Conservation (phyloP, 2,888 invertebrate genomes). For the Cantharis flavilabris region DNA sequence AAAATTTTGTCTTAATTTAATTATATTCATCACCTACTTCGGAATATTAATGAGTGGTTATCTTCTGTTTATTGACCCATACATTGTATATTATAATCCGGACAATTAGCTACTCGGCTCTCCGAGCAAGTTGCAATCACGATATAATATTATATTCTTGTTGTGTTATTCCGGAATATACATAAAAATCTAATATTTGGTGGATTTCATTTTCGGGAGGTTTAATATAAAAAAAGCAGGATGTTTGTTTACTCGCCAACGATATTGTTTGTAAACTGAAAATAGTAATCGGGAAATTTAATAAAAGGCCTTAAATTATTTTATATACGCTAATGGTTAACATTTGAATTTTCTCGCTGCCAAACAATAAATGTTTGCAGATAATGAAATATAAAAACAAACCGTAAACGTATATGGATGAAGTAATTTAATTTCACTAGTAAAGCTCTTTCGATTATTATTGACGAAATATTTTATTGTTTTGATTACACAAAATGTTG, state of each 20-base stretch:
- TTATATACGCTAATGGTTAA: neutral
- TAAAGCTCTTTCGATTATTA: neutral
- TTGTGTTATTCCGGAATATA: neutral
- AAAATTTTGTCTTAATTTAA: neutral
- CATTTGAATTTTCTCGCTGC: neutral
- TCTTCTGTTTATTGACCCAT: neutral
- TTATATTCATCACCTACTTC: neutral
- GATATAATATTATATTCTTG: neutral
- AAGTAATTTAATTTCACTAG: neutral
- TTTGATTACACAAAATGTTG: neutral
- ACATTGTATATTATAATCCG: neutral
- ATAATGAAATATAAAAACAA: neutral
- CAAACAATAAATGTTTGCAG: neutral
- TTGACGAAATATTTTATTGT: neutral
- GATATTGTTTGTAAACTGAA: neutral
- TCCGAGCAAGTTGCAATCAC: neutral
- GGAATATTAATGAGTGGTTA: neutral
- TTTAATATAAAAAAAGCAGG: neutral
- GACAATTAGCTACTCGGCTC: neutral
- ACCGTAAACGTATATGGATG: neutral
- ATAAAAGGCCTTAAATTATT: neutral
- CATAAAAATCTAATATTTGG: neutral
- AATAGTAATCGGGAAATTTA: neutral
- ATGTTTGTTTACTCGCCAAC: neutral
- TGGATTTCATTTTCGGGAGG: neutral